A percentile compares a stretch with the other conserved stretches of the same genome.
phyloP scores from a whole-genome alignment of 2,797 vertebrate genomes.

The Harpagifer antarcticus region DNA sequence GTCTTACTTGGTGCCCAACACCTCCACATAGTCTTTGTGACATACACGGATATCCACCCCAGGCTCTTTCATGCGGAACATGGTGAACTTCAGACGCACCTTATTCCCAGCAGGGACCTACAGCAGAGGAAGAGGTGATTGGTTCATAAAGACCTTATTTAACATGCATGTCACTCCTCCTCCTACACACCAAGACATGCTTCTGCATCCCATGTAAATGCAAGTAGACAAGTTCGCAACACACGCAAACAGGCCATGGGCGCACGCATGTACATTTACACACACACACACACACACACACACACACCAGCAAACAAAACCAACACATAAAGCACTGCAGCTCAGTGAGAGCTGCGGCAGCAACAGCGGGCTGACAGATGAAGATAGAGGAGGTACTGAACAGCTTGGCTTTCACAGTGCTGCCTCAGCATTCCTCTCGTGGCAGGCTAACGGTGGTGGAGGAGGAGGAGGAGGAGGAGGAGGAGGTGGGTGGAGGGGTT shows the following conservation, averaged over 20 bases:
- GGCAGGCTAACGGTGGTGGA: slow-evolving; percentile 70
- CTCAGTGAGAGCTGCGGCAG: slow-evolving; percentile 67
- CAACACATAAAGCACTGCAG: slow-evolving; percentile 66
- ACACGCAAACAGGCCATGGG: slow-evolving; percentile 10
- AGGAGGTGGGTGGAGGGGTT: neutral
- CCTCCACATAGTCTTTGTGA: slow-evolving; percentile 85
- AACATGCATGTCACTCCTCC: slow-evolving; percentile 41
- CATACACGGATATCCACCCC: slow-evolving; percentile 75
- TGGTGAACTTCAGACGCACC: slow-evolving; percentile 80
- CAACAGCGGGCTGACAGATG: slow-evolving; percentile 78
- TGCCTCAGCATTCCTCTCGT: slow-evolving; percentile 78
- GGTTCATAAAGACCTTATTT: slow-evolving; percentile 39
- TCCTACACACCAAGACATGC: slow-evolving; percentile 22
- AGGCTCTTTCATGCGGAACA: slow-evolving; percentile 87
- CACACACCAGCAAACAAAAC: slow-evolving; percentile 36
- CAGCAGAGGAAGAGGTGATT: slow-evolving; percentile 41
- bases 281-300: slow-evolving; percentile 17
- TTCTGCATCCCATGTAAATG: slow-evolving; percentile 35
- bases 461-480: slow-evolving; percentile 1
- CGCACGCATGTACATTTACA: neutral
- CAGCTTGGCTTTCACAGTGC: slow-evolving; percentile 79
- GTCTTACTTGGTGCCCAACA: slow-evolving; percentile 80
- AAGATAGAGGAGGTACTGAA: slow-evolving; percentile 84
- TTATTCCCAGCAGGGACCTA: slow-evolving; percentile 76
- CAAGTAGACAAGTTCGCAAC: slow-evolving; percentile 15